Base-by-base conservation (phyloP, 1,140 invertebrate genomes). In the Drosophila pruinosa region DNA sequence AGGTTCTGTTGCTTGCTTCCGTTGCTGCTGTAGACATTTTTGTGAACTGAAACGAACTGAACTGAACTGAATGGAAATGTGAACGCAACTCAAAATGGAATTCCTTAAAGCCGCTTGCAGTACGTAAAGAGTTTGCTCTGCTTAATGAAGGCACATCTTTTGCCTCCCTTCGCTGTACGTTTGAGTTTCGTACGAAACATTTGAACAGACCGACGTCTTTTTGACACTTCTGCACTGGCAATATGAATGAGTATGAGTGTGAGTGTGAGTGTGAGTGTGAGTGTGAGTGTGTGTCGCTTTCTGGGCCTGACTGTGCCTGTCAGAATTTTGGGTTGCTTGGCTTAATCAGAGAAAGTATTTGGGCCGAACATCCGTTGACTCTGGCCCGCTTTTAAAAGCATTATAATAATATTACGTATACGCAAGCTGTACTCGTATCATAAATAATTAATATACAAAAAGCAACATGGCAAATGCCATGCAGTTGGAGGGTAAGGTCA, bases 381-480 rank as follows among this genome's bases (percentile, higher is more conserved):
- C 2, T 34, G 31, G 24, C 7, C 22, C 4, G 41, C 15, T 34
- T 26, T 65, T 70, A 73, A 85, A 79, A 79, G 80, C 59, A 58
- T 83, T 80, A 70, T 85, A 73, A 69, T 62, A 65, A 76, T 64
- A 76, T 83, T 79, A 80, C 76, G 72, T 73, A 73, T 75, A 86
- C 77, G 68, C 59, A 68, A 26, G 28, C 36, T 59, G 62, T 63
- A 50, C 24, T 59, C 78, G 19, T 45, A 21, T 47, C 61, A 45
- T 75, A 79, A 83, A 83, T 83, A 83, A 85, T 79, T 72, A 83
- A 83, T 79, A 59, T 34, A 64, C 62, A 75, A 69, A 82, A 61
- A 69, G 72, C 76, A 83, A 76, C 61, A 82, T 73, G 65, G 62
- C 65, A 59, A 59, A 48, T 58, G 56, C 45, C 34, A 52, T 52